These are phyloP conservation scores for Cephus cinctus DNA, from an alignment of 1,140 invertebrate species.

Conservation along the genomic window DNA sequence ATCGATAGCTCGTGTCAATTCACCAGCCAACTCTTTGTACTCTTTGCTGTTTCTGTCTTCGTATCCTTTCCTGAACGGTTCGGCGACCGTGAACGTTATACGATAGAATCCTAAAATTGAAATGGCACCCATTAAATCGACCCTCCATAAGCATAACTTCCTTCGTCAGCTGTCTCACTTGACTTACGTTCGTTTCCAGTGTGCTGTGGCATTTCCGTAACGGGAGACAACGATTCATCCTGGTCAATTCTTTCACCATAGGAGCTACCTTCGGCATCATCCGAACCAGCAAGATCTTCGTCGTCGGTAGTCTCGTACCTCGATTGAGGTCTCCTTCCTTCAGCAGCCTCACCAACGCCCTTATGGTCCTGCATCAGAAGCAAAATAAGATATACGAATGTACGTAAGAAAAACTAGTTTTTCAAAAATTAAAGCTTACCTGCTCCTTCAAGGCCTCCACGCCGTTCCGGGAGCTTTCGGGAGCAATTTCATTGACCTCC, in stretches of 20 bases:
- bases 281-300: conserved; percentile 40
- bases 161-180: neutral
- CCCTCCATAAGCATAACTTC: conserved; percentile 2
- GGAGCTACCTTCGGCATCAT: conserved; percentile 39
- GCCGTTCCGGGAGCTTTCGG: neutral
- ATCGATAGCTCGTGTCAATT: conserved; percentile 38
- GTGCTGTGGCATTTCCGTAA: neutral
- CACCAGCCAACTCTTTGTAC: conserved; percentile 37
- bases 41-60: conserved; percentile 36
- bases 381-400: neutral
- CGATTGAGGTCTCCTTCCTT: conserved; percentile 11
- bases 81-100: conserved; percentile 40
- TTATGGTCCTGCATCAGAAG: conserved; percentile 14
- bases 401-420: neutral
- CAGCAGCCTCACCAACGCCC: conserved; percentile 20
- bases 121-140: conserved; percentile 2
- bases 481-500: conserved; percentile 2
- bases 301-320: conserved; percentile 31
- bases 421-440: conserved; percentile 10
- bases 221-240: neutral
- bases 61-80: conserved; percentile 42
- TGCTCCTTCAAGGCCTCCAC: conserved; percentile 10
- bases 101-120: conserved; percentile 39
- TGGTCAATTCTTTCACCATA: neutral
- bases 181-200: conserved; percentile 25